Base-by-base conservation (phyloP, 2,797 vertebrate species). In the Melanotaenia parkinsoni region DNA sequence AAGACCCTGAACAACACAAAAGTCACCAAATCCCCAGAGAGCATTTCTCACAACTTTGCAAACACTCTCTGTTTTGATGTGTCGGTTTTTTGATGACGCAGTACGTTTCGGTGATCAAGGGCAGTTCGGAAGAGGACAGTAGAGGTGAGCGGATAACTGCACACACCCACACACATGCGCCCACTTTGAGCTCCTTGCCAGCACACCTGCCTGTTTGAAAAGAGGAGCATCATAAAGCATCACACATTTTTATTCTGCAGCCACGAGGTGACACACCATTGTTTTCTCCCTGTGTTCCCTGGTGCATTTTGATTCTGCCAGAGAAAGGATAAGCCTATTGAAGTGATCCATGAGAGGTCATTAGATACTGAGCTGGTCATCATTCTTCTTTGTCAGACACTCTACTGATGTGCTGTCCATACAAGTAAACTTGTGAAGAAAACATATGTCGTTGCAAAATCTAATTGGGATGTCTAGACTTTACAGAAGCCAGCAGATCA, bases 1-100 rank as follows among this genome's bases (percentile, higher is more conserved):
- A 67, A 76, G 88, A 83, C 82, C 84, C 74, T 76, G 76, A 87
- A 82, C 82, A 82, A 72, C 87, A 83, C 77, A 77, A 85, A 90
- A 92, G 92, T 93, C 91, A 91, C 70, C 67, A 40, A 67, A 77
- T 90, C 90, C 91, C 91, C 73, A 30, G 90, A 89, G 89, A 92
- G 87, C 83, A 63, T 92, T 92, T 91, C 90, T 85, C 88, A 87
- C 89, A 91, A 93, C 91, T 93, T 92, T 90, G 87, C 85, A 85
- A 91, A 91, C 90, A 86, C 77, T 75, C 83, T 68, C 73, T 74
- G 83, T 92, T 91, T 91, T 91, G 90, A 93, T 92, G 90, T 91
- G 88, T 82, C 79, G 81, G 70, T 77, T 91, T 91, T 92, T 86
- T 90, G 92, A 93, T 92, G 91, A 93, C 83, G 86, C 85, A 56